These are phyloP conservation scores for Microplitis manilae DNA, from an alignment of 2,888 invertebrate genomes.

Conservation along the genomic window DNA sequence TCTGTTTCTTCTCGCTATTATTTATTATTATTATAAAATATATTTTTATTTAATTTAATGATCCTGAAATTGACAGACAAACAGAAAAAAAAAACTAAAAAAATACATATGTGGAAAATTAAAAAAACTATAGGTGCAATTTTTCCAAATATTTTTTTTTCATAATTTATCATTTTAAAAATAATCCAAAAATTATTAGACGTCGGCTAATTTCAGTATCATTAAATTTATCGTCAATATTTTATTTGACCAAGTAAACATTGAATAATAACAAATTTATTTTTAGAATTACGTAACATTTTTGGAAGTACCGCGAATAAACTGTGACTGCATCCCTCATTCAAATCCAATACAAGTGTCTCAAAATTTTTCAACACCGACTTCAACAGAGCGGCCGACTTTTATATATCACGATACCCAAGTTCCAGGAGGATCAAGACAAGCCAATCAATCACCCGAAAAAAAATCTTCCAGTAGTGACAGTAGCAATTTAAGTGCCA, in stretches of 20 bases:
- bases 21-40: no score
- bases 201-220: no score
- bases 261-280: background rate
- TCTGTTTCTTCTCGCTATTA: no score
- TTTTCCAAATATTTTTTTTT: no score
- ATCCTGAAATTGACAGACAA: no score
- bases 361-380: constrained; percentile 49
- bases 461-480: background rate
- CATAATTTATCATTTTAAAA: no score
- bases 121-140: no score
- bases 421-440: constrained; percentile 1
- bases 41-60: no score
- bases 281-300: constrained; percentile 59
- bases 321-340: constrained; percentile 56
- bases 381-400: constrained; percentile 49
- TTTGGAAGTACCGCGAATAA: constrained; percentile 56
- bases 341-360: constrained; percentile 38
- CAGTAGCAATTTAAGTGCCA: constrained; percentile 35
- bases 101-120: no score
- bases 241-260: background rate
- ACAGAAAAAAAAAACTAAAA: no score
- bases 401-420: constrained; percentile 45
- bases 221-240: background rate
- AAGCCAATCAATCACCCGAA: constrained; percentile 2
- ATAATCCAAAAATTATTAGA: no score